Conservation (phyloP, 2,888 invertebrate species). For the Parthenolecanium corni region DNA sequence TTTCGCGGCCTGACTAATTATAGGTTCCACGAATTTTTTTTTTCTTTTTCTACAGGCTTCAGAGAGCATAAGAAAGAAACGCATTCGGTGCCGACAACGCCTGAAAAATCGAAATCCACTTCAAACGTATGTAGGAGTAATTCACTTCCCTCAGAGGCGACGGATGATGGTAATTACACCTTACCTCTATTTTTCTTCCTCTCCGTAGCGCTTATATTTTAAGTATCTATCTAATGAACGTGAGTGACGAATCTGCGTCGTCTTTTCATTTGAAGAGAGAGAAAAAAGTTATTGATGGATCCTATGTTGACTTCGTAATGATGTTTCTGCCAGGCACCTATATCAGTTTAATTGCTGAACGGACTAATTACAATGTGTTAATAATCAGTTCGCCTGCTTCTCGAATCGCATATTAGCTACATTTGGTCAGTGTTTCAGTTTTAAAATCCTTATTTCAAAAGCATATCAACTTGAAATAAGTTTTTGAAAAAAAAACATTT, state of each 20-base stretch:
- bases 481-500: too few species aligned
- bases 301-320: not conserved
- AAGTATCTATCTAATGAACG: not conserved
- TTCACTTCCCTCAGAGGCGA: constrained; percentile 11
- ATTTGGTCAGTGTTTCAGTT: too few species aligned
- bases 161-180: constrained; percentile 12
- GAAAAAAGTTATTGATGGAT: not conserved
- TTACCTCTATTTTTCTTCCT: not conserved
- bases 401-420: too few species aligned
- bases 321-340: too few species aligned
- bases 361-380: too few species aligned
- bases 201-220: not conserved
- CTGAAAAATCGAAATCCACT: constrained; percentile 18
- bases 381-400: too few species aligned
- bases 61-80: constrained; percentile 5
- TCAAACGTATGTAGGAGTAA: not conserved
- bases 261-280: not conserved
- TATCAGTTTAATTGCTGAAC: too few species aligned
- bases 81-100: constrained; percentile 18
- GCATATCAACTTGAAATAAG: too few species aligned
- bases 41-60: not conserved
- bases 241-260: not conserved
- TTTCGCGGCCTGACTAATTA: not conserved
- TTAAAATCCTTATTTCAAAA: too few species aligned
- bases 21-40: not conserved